Evolutionary conservation across 2,797 vertebrate species (phyloP), one percentile per base, ranked within the genome.

Genomic region (Philypnodon macrostomus): DNA sequence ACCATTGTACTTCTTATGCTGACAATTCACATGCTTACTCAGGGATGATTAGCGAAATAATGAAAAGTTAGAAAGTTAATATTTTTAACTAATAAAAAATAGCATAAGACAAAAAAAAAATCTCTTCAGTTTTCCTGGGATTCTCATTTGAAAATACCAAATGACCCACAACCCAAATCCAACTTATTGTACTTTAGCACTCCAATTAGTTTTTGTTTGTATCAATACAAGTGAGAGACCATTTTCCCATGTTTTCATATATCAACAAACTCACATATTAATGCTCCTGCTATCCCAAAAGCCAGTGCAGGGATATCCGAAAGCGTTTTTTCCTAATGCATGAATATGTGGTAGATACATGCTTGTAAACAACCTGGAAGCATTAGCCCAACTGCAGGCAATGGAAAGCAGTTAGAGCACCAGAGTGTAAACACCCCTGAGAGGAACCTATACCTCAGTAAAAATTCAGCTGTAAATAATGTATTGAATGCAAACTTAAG

Each of bases 401-500:
- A 70, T 65, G 72, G 64, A 54, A 77, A 75, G 57, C 63, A 68
- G 84, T 88, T 86, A 87, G 81, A 81, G 81, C 63, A 67, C 81
- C 4, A 65, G 76, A 78, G 73, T 79, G 75, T 78, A 77, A 85
- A 81, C 76, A 70, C 75, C 77, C 82, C 70, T 55, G 80, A 81
- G 84, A 85, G 80, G 74, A 85, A 79, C 83, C 83, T 79, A 83
- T 83, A 79, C 76, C 79, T 72, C 80, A 63, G 82, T 85, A 78
- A 84, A 86, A 86, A 85, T 70, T 76, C 84, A 67, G 83, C 74
- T 76, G 83, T 88, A 88, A 88, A 88, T 88, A 88, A 88, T 87
- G 83, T 85, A 88, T 87, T 83, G 85, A 80, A 87, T 87, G 84
- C 84, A 87, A 88, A 87, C 81, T 87, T 86, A 74, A 81, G 79